Percentiles rank a stretch among this genome's conserved stretches.
Conservation (phyloP, 2,113 vertebrate species). For the Oncorhynchus masou region DNA sequence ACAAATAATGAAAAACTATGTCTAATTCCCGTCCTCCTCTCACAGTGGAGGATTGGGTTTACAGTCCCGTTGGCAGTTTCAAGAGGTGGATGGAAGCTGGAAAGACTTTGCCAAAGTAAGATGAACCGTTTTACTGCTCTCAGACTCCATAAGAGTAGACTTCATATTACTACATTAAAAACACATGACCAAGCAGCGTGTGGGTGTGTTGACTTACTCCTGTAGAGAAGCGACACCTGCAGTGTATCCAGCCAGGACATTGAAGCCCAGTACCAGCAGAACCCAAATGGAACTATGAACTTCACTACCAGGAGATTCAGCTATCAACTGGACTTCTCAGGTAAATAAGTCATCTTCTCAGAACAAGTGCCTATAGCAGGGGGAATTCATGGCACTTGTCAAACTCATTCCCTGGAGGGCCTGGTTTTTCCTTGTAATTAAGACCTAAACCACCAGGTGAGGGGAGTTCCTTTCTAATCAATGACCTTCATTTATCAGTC, state of each 20-base stretch:
- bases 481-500: too few relatives aligned
- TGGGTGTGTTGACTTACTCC: slow-evolving; percentile 6
- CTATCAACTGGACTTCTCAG: slow-evolving; percentile 58
- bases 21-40: neutral
- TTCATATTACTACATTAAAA: neutral
- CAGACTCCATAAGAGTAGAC: neutral
- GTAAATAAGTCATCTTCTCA: slow-evolving; percentile 24
- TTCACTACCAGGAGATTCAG: slow-evolving; percentile 34
- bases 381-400: too few relatives aligned
- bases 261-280: slow-evolving; percentile 54
- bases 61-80: slow-evolving; percentile 54
- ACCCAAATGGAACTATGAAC: slow-evolving; percentile 32
- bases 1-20: too few relatives aligned
- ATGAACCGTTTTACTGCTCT: neutral
- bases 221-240: slow-evolving; percentile 12
- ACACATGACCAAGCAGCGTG: neutral
- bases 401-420: too few relatives aligned
- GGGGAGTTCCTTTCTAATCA: too few relatives aligned
- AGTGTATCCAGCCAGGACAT: slow-evolving; percentile 62
- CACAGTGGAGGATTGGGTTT: neutral
- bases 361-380: too few relatives aligned
- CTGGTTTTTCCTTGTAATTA: too few relatives aligned
- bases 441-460: too few relatives aligned
- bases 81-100: slow-evolving; percentile 49
- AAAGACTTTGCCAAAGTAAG: slow-evolving; percentile 56